Evolutionary conservation across 2,797 vertebrate species (phyloP).

Genomic region (Phrynocephalus forsythii): DNA sequence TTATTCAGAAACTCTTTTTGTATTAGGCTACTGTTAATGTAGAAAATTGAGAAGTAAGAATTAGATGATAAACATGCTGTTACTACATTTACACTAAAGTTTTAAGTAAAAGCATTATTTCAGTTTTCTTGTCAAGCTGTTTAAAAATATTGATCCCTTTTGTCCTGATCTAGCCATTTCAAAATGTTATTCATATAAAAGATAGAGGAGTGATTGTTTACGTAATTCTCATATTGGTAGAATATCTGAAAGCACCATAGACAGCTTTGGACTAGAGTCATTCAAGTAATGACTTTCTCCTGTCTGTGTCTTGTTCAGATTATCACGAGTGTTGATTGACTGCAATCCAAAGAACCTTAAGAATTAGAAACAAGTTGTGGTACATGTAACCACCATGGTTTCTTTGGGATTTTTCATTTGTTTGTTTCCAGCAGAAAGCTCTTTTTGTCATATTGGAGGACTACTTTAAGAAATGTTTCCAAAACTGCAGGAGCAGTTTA

Average conservation of each 20-base stretch:
- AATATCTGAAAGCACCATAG: neutral
- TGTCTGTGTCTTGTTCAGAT: slow-evolving; percentile 1
- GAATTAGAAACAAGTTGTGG: neutral
- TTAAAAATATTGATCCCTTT: slow-evolving; percentile 39
- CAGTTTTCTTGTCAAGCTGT: neutral
- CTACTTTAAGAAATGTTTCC: neutral
- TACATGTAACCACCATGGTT: neutral
- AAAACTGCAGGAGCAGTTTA: neutral
- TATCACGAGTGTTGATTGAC: neutral
- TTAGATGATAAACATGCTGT: neutral
- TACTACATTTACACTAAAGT: neutral
- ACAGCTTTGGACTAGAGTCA: neutral
- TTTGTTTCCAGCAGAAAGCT: neutral
- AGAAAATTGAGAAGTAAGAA: neutral
- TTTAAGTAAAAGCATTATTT: slow-evolving; percentile 7
- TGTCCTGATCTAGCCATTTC: neutral
- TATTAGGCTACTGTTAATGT: slow-evolving; percentile 26
- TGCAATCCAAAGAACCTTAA: neutral
- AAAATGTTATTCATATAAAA: slow-evolving; percentile 31
- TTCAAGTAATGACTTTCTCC: neutral
- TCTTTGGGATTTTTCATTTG: neutral
- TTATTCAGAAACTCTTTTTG: neutral
- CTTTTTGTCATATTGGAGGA: neutral
- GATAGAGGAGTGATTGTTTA: neutral
- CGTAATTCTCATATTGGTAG: neutral